Percentiles rank a stretch among this genome's conserved stretches.
These are phyloP conservation scores for Anagyrus pseudococci DNA, from an alignment of 2,888 invertebrate species.

Conservation along the genomic window DNA sequence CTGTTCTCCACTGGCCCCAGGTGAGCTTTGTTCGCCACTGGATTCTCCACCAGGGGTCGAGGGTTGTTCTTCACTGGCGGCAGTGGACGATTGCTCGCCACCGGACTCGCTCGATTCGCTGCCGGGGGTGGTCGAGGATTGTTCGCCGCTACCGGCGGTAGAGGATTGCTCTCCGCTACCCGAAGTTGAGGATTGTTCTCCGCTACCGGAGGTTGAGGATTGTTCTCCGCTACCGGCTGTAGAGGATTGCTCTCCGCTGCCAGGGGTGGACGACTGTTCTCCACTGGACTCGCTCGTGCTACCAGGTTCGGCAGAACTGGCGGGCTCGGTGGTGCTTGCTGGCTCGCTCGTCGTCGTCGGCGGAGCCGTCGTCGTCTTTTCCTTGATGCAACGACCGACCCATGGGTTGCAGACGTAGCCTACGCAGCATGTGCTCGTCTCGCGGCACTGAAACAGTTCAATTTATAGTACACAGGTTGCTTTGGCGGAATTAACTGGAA, in stretches of 20 bases:
- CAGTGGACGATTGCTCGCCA: background rate
- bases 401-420: constrained; percentile 21
- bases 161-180: background rate
- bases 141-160: background rate
- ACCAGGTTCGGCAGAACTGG: background rate
- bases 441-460: constrained; percentile 7
- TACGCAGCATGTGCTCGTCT: background rate
- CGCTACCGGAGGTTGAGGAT: background rate
- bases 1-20: background rate
- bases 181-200: constrained; percentile 2
- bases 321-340: constrained; percentile 7
- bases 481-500: background rate
- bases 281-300: background rate
- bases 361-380: constrained; percentile 16
- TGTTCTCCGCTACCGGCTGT: background rate
- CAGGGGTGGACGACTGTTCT: background rate
- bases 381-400: constrained; percentile 31
- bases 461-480: background rate
- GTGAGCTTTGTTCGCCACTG: too few relatives aligned
- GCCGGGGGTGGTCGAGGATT: background rate
- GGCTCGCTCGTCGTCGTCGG: background rate
- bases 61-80: background rate
- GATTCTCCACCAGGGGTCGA: background rate
- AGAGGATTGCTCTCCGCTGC: background rate
- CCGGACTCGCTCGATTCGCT: too few relatives aligned